Evolutionary conservation across 2,113 vertebrate genomes (phyloP), one percentile per base, ranked within the genome.

Genomic region (Phyllostomus discolor): DNA sequence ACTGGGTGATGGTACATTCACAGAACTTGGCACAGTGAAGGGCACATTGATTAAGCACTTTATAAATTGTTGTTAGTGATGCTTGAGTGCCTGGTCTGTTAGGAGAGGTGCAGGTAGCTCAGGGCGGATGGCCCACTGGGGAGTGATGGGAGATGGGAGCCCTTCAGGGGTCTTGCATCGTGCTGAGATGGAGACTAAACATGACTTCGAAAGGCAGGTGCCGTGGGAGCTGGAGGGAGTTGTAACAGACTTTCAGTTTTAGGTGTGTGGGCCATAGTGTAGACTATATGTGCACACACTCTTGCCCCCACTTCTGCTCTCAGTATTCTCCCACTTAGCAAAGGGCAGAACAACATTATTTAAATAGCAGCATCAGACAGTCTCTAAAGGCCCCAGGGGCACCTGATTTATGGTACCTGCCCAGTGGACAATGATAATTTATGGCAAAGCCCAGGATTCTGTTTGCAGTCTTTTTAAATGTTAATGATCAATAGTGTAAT

Each of bases 401-500:
- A 90, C 54, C 35, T 75, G 79, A 91, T 78, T 80, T 0, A 2
- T 14, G 16, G 88, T 97, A 95, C 96, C 91, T 93, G 85, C 10
- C 5, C 82, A 90, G 91, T 88, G 46, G 98, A 98, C 97, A 97
- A 96, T 96, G 92, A 69, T 95, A 95, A 98, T 98, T 97, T 98
- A 98, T 98, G 97, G 83, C 31, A 92, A 19, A 81, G 87, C 41
- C 62, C 83, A 97, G 67, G 92, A 97, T 97, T 98, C 95, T 97
- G 92, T 97, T 98, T 95, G 48, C 76, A 98, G 75, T 95, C 97
- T 98, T 97, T 98, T 98, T 97, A 92, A 97, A 98, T 97, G 98
- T 98, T 98, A 98, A 98, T 98, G 98, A 98, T 98, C 98, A 98
- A 95, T 98, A 98, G 98, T 97, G 88, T 14, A 95, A 97, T 98